A percentile compares a stretch with the other conserved stretches of the same genome.
Evolutionary conservation across 1,140 invertebrate genomes (phyloP).

Genomic region (Drosophila nebulosa): DNA sequence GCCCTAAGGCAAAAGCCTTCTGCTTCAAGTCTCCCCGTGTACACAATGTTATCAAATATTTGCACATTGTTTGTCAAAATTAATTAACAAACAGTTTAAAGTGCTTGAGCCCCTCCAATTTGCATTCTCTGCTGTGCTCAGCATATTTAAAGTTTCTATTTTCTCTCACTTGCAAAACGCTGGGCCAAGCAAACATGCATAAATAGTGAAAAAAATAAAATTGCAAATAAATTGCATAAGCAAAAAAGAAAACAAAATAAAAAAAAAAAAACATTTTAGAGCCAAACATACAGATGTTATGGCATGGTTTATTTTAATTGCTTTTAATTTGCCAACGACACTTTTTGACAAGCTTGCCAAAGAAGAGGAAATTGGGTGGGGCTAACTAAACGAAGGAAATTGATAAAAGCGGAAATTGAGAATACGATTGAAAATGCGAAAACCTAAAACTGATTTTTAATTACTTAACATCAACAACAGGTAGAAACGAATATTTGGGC

Average conservation of each 20-base stretch:
- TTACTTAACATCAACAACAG: background rate
- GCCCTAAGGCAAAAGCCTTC: conserved; percentile 2
- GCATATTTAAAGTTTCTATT: conserved; percentile 1
- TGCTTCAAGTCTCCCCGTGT: conserved; percentile 9
- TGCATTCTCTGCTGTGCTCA: background rate
- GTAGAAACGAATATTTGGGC: background rate
- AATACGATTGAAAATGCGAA: too few species aligned
- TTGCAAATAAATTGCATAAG: background rate
- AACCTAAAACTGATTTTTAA: background rate
- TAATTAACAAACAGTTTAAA: conserved; percentile 65
- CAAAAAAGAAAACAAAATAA: background rate
- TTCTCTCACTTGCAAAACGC: conserved; percentile 1
- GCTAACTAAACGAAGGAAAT: background rate
- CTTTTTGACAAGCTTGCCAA: background rate
- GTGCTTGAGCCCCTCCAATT: conserved; percentile 5
- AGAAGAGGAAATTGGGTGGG: background rate
- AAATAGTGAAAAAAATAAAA: background rate
- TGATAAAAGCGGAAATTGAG: background rate
- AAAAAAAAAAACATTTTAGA: background rate
- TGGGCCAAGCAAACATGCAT: background rate
- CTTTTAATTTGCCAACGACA: background rate
- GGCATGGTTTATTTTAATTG: background rate
- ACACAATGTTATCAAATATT: conserved; percentile 62
- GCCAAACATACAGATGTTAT: background rate
- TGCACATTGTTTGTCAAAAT: conserved; percentile 74